Evolutionary conservation across 2,113 vertebrate species (phyloP).

Genomic region (Serinus canaria): DNA sequence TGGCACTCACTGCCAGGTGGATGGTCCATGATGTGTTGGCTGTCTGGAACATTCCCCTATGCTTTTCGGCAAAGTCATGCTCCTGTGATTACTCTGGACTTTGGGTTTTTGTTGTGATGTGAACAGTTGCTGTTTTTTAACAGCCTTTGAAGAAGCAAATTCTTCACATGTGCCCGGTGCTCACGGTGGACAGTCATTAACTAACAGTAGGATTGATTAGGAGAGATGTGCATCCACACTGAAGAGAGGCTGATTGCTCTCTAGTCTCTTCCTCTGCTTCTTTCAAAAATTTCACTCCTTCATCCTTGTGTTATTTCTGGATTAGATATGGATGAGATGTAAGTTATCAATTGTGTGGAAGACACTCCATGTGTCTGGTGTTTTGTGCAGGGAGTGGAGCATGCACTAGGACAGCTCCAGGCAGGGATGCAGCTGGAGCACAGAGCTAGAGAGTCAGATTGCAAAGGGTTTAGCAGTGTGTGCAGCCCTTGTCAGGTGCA

Average conservation of each 20-base stretch:
- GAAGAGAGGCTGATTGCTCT: background rate
- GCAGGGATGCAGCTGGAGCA: background rate
- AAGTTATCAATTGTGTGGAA: background rate
- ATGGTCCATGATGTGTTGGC: background rate
- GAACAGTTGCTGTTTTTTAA: background rate
- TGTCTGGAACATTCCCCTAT: fast-evolving
- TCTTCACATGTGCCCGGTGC: background rate
- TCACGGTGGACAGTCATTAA: background rate
- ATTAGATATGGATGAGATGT: background rate
- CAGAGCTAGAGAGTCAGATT: background rate
- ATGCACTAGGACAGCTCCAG: background rate
- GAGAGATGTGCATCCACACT: background rate
- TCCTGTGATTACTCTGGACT: background rate
- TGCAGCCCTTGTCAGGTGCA: background rate
- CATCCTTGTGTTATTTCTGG: background rate
- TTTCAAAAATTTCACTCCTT: background rate
- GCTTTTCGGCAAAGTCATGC: background rate
- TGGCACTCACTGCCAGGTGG: background rate
- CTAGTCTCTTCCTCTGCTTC: background rate
- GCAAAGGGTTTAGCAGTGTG: background rate
- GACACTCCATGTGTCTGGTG: background rate
- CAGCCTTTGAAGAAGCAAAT: background rate
- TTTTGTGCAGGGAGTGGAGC: background rate
- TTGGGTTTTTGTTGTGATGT: background rate
- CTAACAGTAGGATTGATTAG: background rate